Evolutionary conservation across 2,797 vertebrate genomes (phyloP), one percentile per base, ranked within the genome.

Genomic region (Syngnathus acus): DNA sequence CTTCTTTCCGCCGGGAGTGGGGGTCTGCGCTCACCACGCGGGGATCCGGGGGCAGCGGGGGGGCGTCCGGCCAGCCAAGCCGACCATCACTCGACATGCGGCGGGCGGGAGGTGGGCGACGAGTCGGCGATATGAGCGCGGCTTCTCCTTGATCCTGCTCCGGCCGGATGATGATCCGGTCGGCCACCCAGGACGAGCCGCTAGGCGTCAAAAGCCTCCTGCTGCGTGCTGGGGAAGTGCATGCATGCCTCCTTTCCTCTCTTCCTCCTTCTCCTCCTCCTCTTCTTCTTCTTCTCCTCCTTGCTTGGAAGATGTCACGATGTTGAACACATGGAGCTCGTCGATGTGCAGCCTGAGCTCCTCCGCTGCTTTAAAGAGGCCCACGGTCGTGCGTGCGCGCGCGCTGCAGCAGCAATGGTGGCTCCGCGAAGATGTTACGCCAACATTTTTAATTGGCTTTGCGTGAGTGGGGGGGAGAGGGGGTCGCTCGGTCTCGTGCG

Each of bases 61-160:
- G 82, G 79, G 85, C 87, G 84, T 90, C 89, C 86, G 78, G 78
- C 80, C 70, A 82, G 84, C 82, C 87, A 74, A 78, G 84, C 88
- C 88, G 89, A 90, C 76, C 91, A 90, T 92, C 86, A 91, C 86
- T 89, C 88, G 86, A 89, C 90, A 90, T 88, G 72, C 74, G 90
- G 87, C 86, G 78, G 87, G 82, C 82, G 71, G 74, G 73, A 82
- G 68, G 80, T 80, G 81, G 80, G 80, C 69, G 79, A 78, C 74
- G 82, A 84, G 84, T 75, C 73, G 73, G 76, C 72, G 80, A 68
- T 68, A 70, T 72, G 73, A 76, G 80, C 66, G 76, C 67, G 39
- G 70, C 61, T 71, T 66, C 64, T 75, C 62, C 71, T 62, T n/a
- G 19, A 37, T 14, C 3, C 62, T 10, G 72, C 73, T 70, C 26